Percentiles rank a stretch among this genome's conserved stretches.
Evolutionary conservation across 1,140 invertebrate species (phyloP).

Genomic region (Mylabris phalerata): DNA sequence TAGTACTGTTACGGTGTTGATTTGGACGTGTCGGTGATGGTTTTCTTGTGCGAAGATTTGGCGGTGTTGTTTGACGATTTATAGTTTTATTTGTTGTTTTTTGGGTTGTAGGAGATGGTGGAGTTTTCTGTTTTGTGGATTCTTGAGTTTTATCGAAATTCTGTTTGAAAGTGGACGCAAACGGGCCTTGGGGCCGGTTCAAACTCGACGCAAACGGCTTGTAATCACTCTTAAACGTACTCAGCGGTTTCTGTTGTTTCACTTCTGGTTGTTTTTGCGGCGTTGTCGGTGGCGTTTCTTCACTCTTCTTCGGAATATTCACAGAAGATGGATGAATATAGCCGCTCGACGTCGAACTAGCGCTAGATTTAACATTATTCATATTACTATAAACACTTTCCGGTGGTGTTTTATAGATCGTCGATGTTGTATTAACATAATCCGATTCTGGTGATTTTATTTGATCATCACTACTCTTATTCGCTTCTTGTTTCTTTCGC

Average conservation of each 20-base stretch:
- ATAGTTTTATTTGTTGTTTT: conserved; percentile 41
- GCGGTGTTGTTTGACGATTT: conserved; percentile 45
- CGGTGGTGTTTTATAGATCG: conserved; percentile 50
- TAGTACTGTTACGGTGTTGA: conserved; percentile 26
- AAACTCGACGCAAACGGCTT: conserved; percentile 38
- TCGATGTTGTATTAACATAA: conserved; percentile 48
- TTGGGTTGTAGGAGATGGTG: conserved; percentile 39
- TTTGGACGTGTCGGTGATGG: conserved; percentile 38
- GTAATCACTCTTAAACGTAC: conserved; percentile 28
- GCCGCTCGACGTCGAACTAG: conserved; percentile 60
- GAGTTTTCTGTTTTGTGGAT: conserved; percentile 18
- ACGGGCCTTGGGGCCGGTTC: conserved; percentile 30
- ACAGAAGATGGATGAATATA: conserved; percentile 64
- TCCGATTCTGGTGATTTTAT: conserved; percentile 40
- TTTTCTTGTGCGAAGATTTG: conserved; percentile 43
- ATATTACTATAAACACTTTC: conserved; percentile 55
- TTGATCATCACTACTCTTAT: conserved; percentile 40
- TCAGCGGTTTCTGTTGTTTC: conserved; percentile 17
- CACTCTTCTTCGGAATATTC: conserved; percentile 47
- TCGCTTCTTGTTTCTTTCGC: conserved; percentile 52
- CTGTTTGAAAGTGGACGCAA: conserved; percentile 33
- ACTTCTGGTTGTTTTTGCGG: conserved; percentile 33
- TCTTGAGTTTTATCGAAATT: conserved; percentile 11
- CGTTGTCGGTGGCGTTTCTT: conserved; percentile 11
- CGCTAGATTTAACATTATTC: conserved; percentile 47